Evolutionary conservation across 35 echinoderm and acorn worm genomes (phyloP).

Genomic region (Lytechinus pictus): DNA sequence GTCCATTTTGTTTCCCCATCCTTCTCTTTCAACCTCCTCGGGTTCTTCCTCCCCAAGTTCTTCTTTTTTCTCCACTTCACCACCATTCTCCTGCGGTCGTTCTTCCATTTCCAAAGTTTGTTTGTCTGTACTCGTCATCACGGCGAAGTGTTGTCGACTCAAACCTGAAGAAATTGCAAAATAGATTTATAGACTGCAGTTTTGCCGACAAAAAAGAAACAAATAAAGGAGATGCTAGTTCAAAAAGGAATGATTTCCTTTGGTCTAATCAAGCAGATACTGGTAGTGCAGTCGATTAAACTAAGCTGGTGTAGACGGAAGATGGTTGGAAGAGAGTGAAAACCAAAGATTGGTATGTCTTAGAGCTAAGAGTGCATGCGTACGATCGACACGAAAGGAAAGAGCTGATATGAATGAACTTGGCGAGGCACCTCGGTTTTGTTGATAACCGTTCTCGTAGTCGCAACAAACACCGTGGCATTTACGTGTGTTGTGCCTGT

Average conservation of each 20-base stretch:
- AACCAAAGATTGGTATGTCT: background rate
- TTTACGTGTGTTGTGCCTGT: background rate
- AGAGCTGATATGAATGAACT: slow-evolving; percentile 12
- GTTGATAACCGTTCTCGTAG: background rate
- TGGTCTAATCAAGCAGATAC: background rate
- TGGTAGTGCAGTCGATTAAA: background rate
- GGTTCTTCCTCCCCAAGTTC: background rate
- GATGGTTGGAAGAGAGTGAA: background rate
- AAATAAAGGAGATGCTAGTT: background rate
- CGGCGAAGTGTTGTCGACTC: background rate
- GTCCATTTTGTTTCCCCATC: slow-evolving; percentile 68
- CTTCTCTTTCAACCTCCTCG: slow-evolving; percentile 46
- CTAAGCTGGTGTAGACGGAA: background rate
- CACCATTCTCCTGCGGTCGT: background rate
- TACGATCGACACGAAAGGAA: background rate
- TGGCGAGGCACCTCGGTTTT: background rate
- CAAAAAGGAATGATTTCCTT: background rate
- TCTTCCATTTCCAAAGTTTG: slow-evolving; percentile 24
- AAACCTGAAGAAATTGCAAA: background rate
- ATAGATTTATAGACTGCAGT: background rate
- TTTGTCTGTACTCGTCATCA: slow-evolving; percentile 38
- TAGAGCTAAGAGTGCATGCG: background rate
- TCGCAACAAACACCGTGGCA: background rate
- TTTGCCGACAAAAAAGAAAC: background rate
- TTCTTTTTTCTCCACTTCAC: background rate